Evolutionary conservation across 2,888 invertebrate genomes (phyloP), one percentile per base, ranked within the genome.

Genomic region (Cremastinae sp.): DNA sequence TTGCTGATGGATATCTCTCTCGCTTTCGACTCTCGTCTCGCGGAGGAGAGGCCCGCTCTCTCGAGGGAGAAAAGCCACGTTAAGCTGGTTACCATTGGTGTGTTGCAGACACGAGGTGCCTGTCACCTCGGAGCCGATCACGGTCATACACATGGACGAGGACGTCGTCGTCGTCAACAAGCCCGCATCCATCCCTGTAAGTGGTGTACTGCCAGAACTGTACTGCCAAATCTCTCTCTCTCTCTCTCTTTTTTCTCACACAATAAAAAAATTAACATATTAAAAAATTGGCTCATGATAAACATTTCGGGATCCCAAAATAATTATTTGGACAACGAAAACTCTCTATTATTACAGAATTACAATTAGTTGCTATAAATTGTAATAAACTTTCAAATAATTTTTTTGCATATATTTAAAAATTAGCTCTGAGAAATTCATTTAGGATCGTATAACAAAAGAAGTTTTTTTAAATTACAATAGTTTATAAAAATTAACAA

Each of bases 81-180:
- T 90, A 90, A 90, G 86, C 89, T 89, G 89, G 89, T 89, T 87
- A 86, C 87, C 87, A 88, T 89, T 89, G 87, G 87, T 89, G 90
- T 92, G 91, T 93, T 94, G 90, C 95, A 97, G 98, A 94, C 99
- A 99, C 94, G 99, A 99, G 94, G 97, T 98, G 92, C 98, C 98
- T 90, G 98, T 99, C 92, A 95, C 97, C 92, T 96, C 96, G 92
- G 95, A 96, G 93, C 95, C 96, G 92, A 96, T 99, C 93, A 95
- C 96, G 93, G 96, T 99, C 92, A 95, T 99, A 90, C 96, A 96
- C 93, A 96, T 98, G 94, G 97, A 97, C 93, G 97, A 98, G 92
- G 98, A 99, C 93, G 94, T 99, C 93, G 95, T 99, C 92, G 99
- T 99, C 92, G 97, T 99, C 92, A 97, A 99, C 95, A 99, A 99